Evolutionary conservation across 2,888 invertebrate species (phyloP).

Genomic region (Celastrina argiolus): DNA sequence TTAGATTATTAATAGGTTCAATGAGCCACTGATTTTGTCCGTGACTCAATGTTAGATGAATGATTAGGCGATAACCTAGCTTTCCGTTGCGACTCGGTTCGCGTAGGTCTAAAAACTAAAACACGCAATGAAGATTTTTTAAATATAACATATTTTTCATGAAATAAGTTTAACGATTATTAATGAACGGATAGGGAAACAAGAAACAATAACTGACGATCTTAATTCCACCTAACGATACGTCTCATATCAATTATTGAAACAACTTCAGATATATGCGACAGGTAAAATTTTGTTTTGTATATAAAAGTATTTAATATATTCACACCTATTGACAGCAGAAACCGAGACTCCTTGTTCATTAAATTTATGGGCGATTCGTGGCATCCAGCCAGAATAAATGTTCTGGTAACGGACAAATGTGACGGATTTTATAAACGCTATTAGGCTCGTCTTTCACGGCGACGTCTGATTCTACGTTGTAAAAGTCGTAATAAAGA

Average conservation of each 20-base stretch:
- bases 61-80: slow-evolving; percentile 6
- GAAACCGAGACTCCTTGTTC: slow-evolving; percentile 9
- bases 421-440: slow-evolving; percentile 19
- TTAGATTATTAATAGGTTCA: slow-evolving; percentile 66
- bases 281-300: slow-evolving; percentile 10
- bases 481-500: slow-evolving; percentile 17
- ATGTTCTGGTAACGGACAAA: slow-evolving; percentile 12
- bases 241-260: too few species aligned
- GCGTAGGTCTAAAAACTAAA: too few species aligned
- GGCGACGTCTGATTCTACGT: slow-evolving; percentile 10
- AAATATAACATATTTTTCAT: too few species aligned
- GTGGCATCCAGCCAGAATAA: slow-evolving; percentile 20
- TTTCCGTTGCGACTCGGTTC: too few species aligned
- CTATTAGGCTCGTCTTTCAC: slow-evolving; percentile 19
- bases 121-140: too few species aligned
- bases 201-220: too few species aligned
- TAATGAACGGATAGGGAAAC: too few species aligned
- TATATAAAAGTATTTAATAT: background rate
- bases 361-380: slow-evolving; percentile 14
- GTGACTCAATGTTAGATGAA: slow-evolving; percentile 26
- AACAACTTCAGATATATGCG: too few species aligned
- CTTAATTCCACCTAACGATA: too few species aligned
- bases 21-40: slow-evolving; percentile 53
- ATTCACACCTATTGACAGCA: slow-evolving; percentile 14
- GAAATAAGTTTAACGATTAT: too few species aligned